Evolutionary conservation across 1,140 invertebrate species (phyloP).

Genomic region (Solenopsis invicta): DNA sequence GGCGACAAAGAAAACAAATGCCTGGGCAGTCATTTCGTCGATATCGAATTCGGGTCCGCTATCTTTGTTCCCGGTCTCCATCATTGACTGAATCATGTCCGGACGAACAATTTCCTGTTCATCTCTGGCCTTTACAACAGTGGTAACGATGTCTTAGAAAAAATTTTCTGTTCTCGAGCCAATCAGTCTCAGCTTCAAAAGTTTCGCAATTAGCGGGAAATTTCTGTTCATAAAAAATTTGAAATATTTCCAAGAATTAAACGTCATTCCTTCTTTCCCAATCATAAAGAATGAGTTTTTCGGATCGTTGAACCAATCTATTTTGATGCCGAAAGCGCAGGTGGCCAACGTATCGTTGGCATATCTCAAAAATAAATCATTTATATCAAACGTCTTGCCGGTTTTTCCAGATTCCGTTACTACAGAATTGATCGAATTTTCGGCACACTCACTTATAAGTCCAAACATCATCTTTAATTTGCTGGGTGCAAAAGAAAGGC

Average conservation of each 20-base stretch:
- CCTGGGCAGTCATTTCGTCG: conserved; percentile 55
- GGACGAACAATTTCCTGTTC: too few relatives aligned
- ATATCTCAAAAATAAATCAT: conserved; percentile 22
- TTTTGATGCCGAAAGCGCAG: conserved; percentile 26
- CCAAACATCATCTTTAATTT: too few relatives aligned
- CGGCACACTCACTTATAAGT: conserved; percentile 45
- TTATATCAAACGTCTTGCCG: background rate
- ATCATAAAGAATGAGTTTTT: conserved; percentile 50
- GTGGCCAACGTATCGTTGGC: conserved; percentile 54
- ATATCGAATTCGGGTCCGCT: too few relatives aligned
- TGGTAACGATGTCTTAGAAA: conserved; percentile 20
- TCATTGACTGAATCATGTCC: too few relatives aligned
- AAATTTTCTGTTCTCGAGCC: background rate
- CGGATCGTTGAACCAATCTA: background rate
- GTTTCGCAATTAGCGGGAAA: background rate
- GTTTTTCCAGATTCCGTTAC: background rate
- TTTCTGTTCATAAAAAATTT: conserved; percentile 23
- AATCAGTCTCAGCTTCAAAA: conserved; percentile 29
- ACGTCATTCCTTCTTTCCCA: background rate
- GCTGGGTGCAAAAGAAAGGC: too few relatives aligned
- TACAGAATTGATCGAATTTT: background rate
- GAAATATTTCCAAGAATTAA: background rate
- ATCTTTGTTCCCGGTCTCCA: too few relatives aligned
- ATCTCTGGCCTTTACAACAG: background rate
- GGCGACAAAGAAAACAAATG: conserved; percentile 60